Evolutionary conservation across 2,888 invertebrate genomes (phyloP).

Genomic region (Thelaira solivaga): DNA sequence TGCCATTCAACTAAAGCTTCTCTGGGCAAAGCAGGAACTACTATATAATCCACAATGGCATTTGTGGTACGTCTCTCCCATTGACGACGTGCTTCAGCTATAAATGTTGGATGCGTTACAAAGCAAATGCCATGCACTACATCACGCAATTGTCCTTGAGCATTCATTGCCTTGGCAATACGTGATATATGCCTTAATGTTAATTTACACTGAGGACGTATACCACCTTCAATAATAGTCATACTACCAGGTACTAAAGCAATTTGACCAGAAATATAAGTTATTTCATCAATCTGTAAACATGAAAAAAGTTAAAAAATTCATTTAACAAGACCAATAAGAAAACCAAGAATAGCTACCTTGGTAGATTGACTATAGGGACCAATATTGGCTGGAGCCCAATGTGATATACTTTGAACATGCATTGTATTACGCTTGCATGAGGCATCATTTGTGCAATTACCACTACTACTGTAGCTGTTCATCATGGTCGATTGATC

Average conservation of each 20-base stretch:
- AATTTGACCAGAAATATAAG: constrained; percentile 94
- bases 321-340: not conserved
- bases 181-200: constrained; percentile 90
- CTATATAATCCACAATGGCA: constrained; percentile 91
- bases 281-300: constrained; percentile 86
- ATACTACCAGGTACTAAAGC: constrained; percentile 90
- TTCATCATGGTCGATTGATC: constrained; percentile 19
- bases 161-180: constrained; percentile 88
- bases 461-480: constrained; percentile 17
- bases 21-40: constrained; percentile 88
- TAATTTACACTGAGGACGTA: constrained; percentile 88
- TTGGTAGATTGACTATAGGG: constrained; percentile 95
- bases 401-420: constrained; percentile 96
- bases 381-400: constrained; percentile 98
- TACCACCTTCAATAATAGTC: constrained; percentile 86
- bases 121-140: constrained; percentile 94
- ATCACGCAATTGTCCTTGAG: constrained; percentile 86
- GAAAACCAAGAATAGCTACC: constrained; percentile 80
- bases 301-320: constrained; percentile 1
- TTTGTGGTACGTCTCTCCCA: constrained; percentile 90
- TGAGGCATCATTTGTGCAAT: constrained; percentile 47
- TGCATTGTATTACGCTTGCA: constrained; percentile 88
- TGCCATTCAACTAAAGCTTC: constrained; percentile 93
- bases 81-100: constrained; percentile 86
- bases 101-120: constrained; percentile 84